A percentile compares a stretch with the other conserved stretches of the same genome.
These are phyloP conservation scores for Mycteria americana DNA, from an alignment of 2,797 vertebrate species.

Conservation along the genomic window DNA sequence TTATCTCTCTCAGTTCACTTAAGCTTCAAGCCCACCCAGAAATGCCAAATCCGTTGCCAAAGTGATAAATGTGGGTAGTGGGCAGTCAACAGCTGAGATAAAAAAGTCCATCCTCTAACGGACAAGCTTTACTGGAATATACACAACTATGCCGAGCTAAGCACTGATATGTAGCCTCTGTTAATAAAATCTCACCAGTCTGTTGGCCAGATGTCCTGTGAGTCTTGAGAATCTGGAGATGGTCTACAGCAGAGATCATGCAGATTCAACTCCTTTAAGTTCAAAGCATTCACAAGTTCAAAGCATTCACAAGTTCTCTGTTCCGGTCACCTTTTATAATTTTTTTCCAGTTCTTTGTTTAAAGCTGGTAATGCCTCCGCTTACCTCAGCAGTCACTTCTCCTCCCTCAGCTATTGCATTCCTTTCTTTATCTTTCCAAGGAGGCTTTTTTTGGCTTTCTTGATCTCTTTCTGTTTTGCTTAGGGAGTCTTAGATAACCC, in stretches of 20 bases:
- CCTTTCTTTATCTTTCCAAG: conserved; percentile 48
- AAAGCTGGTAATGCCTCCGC: conserved; percentile 6
- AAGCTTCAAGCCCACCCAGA: conserved; percentile 41
- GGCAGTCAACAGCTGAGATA: conserved; percentile 4
- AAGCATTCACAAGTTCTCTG: conserved; percentile 39
- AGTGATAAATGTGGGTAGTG: conserved; percentile 6
- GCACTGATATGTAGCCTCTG: background rate
- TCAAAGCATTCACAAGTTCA: conserved; percentile 63
- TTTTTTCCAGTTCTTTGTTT: conserved; percentile 20
- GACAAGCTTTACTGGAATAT: background rate
- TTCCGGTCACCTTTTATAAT: conserved; percentile 28
- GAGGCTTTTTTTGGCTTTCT: background rate
- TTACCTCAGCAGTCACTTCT: conserved; percentile 35
- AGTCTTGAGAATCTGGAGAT: conserved; percentile 1
- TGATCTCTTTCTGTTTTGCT: conserved; percentile 42
- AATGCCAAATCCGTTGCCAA: conserved; percentile 4
- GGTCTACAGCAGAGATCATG: conserved; percentile 50
- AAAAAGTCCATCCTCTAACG: background rate
- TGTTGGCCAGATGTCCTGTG: conserved; percentile 47
- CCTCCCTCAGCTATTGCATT: conserved; percentile 23
- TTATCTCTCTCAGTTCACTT: background rate
- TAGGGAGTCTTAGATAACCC: background rate
- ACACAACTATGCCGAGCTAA: background rate
- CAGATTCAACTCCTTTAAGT: conserved; percentile 38
- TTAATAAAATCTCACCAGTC: conserved; percentile 20